Percentiles rank a stretch among this genome's conserved stretches.
Conservation (phyloP, 2,888 invertebrate species). For the Conops quadrifasciatus region DNA sequence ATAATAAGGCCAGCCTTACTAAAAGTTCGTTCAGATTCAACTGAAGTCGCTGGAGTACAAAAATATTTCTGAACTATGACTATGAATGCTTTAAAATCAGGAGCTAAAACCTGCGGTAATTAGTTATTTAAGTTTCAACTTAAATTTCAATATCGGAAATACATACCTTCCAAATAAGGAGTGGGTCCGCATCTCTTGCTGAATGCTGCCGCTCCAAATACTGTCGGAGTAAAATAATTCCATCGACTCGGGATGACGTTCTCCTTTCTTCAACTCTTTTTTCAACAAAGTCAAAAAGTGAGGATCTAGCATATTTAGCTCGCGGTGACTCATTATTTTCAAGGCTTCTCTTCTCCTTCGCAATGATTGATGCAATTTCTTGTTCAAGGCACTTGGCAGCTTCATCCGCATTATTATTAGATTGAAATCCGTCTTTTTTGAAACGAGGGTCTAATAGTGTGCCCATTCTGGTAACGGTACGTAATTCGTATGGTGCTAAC, state of each 20-base stretch:
- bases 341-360: constrained; percentile 1
- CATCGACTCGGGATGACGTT: constrained; percentile 3
- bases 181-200: constrained; percentile 14
- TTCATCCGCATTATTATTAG: not conserved
- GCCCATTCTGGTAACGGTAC: constrained; percentile 4
- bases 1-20: not conserved
- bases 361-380: constrained; percentile 4
- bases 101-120: not conserved
- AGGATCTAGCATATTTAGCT: not conserved
- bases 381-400: not conserved
- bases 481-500: constrained; percentile 2
- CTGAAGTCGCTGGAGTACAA: not conserved
- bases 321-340: not conserved
- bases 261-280: not conserved
- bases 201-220: constrained; percentile 7
- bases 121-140: not conserved
- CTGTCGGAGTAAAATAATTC: constrained; percentile 4
- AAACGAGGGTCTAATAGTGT: not conserved
- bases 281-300: not conserved
- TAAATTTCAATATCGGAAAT: not conserved
- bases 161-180: constrained; percentile 4
- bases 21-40: not conserved
- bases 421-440: constrained; percentile 1
- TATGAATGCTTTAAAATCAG: not conserved
- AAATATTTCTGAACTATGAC: constrained; percentile 5